Evolutionary conservation across 2,888 invertebrate genomes (phyloP).

Genomic region (Bursaphelenchus okinawaensis): DNA sequence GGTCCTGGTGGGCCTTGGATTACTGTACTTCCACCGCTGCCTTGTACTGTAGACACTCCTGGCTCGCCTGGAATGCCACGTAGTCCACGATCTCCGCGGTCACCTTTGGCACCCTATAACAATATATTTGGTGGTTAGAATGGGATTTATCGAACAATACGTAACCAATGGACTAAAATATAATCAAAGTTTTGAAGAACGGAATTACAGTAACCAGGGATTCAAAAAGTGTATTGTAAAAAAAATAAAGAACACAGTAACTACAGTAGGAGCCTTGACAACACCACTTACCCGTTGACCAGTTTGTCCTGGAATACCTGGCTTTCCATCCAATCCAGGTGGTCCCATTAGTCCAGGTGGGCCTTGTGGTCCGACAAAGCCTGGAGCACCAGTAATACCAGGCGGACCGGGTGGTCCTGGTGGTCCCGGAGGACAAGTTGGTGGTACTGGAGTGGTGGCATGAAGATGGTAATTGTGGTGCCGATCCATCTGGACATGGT

Average conservation of each 20-base stretch:
- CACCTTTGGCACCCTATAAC: constrained; percentile 53
- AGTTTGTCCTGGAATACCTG: constrained; percentile 26
- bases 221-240: no score
- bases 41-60: constrained; percentile 16
- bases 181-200: constrained; percentile 14
- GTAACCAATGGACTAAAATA: constrained; percentile 1
- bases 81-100: constrained; percentile 42
- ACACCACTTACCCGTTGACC: constrained; percentile 14
- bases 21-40: constrained; percentile 21
- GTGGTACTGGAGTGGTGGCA: constrained; percentile 26
- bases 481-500: not conserved
- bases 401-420: constrained; percentile 37
- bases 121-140: constrained; percentile 3
- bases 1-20: constrained; percentile 37
- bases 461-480: not conserved
- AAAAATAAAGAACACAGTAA: constrained; percentile 7
- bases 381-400: constrained; percentile 23
- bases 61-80: constrained; percentile 40
- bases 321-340: constrained; percentile 33
- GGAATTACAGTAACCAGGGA: not conserved
- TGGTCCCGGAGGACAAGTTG: constrained; percentile 29
- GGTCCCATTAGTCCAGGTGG: constrained; percentile 23
- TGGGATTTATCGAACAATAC: constrained; percentile 1
- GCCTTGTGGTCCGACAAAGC: constrained; percentile 22
- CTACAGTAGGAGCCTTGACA: not conserved